Base-by-base conservation (phyloP, 2,888 invertebrate species). In the Suillia variegata region DNA sequence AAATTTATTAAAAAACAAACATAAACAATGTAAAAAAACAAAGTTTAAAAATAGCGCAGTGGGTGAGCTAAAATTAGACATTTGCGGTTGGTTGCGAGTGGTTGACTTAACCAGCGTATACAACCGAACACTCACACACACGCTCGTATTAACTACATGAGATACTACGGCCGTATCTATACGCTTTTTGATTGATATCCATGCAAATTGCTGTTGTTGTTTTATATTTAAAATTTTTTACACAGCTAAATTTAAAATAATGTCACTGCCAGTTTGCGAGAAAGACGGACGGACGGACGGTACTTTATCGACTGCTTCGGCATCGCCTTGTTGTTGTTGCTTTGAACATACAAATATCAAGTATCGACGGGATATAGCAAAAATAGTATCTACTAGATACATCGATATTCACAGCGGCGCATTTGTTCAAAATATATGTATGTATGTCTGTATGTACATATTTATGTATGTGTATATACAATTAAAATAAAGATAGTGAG, bases 51-150 rank as follows among this genome's bases (percentile, higher is more conserved):
- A 74, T 74, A 74, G 76, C 70, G 45, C 63, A 61, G 70, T 62
- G 61, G 62, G 56, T 62, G 62, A 62, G 58, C 74, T 74, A 75
- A 74, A 75, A 70, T 75, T 74, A 74, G 68, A 73, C 74, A 63
- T 68, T 72, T 69, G 74, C 74, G 64, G 62, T 64, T 52, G 48
- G 15, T n/a, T n/a, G n/a, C n/a, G n/a, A n/a, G n/a, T n/a, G n/a
- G n/a, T n/a, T n/a, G n/a, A n/a, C n/a, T n/a, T n/a, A n/a, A n/a
- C n/a, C n/a, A 52, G 31, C 17, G 48, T 38, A 47, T 21, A 58
- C 45, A 22, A 20, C 8, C 48, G 48, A n/a, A 42, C 50, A 54
- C 54, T 45, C 54, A 54, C 24, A 54, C 15, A 54, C 18, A 45
- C 47, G 26, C 26, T 18, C 20, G 31, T 38, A 38, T 38, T 4